Evolutionary conservation across 2,113 vertebrate species (phyloP).

Genomic region (Geothlypis trichas): DNA sequence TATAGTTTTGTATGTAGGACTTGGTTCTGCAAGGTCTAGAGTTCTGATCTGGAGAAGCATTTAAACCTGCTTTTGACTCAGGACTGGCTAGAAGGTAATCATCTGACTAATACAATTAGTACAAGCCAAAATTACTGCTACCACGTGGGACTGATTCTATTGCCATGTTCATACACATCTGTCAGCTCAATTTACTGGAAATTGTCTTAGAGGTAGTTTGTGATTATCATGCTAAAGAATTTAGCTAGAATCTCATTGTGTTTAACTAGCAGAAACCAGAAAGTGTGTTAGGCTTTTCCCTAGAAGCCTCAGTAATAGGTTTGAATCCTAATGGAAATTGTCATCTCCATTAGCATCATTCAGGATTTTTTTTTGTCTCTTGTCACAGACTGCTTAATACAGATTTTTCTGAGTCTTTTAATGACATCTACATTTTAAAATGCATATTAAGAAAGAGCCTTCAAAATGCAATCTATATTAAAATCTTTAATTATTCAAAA

Average conservation of each 20-base stretch:
- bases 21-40: neutral
- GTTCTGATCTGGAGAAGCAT: neutral
- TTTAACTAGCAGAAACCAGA: neutral
- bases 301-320: neutral
- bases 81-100: neutral
- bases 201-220: neutral
- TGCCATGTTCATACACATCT: neutral
- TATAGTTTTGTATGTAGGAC: neutral
- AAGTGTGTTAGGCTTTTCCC: neutral
- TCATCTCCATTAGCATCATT: neutral
- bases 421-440: neutral
- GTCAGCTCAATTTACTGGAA: neutral
- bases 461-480: neutral
- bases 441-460: neutral
- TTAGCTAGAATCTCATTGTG: neutral
- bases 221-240: neutral
- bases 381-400: neutral
- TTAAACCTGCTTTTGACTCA: neutral
- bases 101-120: neutral
- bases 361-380: neutral
- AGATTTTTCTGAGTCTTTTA: neutral
- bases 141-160: neutral
- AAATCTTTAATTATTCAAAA: neutral
- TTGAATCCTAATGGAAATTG: conserved; percentile 6
- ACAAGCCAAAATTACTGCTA: neutral